Evolutionary conservation across 2,797 vertebrate genomes (phyloP).

Genomic region (Notoglanidium macrostoma): DNA sequence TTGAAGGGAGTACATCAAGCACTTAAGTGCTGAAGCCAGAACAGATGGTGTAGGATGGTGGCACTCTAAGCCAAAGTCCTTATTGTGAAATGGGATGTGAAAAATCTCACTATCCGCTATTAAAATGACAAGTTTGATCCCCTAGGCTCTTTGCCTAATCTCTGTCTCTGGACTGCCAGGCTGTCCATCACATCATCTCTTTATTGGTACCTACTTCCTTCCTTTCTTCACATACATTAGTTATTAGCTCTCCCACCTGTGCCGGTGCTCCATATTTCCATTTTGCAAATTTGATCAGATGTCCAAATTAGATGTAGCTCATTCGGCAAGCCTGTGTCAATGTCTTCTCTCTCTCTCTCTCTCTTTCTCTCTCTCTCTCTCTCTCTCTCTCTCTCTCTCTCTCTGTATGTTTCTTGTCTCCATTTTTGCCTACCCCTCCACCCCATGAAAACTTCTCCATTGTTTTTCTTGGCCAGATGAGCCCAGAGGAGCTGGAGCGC

Average conservation of each 20-base stretch:
- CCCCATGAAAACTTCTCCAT: neutral
- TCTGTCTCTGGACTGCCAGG: constrained; percentile 7
- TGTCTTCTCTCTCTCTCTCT: neutral
- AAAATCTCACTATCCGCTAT: constrained; percentile 60
- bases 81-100: constrained; percentile 62
- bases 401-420: neutral
- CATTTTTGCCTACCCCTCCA: neutral
- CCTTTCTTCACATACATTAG: constrained; percentile 16
- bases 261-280: neutral
- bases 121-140: constrained; percentile 34
- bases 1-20: constrained; percentile 63
- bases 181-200: constrained; percentile 15
- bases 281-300: constrained; percentile 18
- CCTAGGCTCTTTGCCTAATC: constrained; percentile 14
- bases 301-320: constrained; percentile 23
- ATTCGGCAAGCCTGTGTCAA: constrained; percentile 12
- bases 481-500: constrained; percentile 76
- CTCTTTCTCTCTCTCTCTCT: neutral
- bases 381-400: constrained; percentile 8
- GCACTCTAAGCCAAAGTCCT: constrained; percentile 61
- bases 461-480: constrained; percentile 68
- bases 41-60: constrained; percentile 68
- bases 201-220: constrained; percentile 3
- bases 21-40: constrained; percentile 66
- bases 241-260: constrained; percentile 18